These are phyloP conservation scores for Eumerus sabulonum DNA, from an alignment of 2,888 invertebrate species.

Conservation along the genomic window DNA sequence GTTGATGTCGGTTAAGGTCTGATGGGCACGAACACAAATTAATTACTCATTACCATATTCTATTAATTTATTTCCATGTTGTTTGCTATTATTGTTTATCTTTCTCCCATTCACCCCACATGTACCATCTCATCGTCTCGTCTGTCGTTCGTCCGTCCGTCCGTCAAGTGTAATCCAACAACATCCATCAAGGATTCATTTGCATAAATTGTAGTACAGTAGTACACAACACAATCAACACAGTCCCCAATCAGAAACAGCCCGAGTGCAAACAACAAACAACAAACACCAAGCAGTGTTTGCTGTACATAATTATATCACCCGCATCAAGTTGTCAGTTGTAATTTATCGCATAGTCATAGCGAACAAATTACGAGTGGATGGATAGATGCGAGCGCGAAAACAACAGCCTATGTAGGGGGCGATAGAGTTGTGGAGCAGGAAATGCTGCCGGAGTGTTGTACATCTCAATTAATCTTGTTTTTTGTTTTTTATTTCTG, in stretches of 20 bases:
- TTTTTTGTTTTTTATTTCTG: too few relatives aligned
- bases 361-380: slow-evolving; percentile 55
- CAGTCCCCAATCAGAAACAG: slow-evolving; percentile 53
- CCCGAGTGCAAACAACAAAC: slow-evolving; percentile 5
- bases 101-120: slow-evolving; percentile 19
- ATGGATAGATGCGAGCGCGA: neutral
- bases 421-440: too few relatives aligned
- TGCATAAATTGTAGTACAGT: slow-evolving; percentile 57
- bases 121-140: slow-evolving; percentile 5
- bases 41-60: slow-evolving; percentile 65
- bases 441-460: neutral
- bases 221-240: slow-evolving; percentile 17
- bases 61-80: slow-evolving; percentile 63
- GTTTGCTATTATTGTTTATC: slow-evolving; percentile 58
- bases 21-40: slow-evolving; percentile 52
- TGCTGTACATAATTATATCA: slow-evolving; percentile 63
- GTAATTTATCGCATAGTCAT: slow-evolving; percentile 63
- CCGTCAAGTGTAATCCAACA: slow-evolving; percentile 60
- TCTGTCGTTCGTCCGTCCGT: slow-evolving; percentile 29
- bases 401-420: too few relatives aligned
- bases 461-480: slow-evolving; percentile 62
- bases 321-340: slow-evolving; percentile 67
- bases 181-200: slow-evolving; percentile 66
- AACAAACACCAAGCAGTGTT: slow-evolving; percentile 11
- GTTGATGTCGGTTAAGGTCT: slow-evolving; percentile 51